Evolutionary conservation across 2,888 invertebrate genomes (phyloP), one percentile per base, ranked within the genome.

Genomic region (Exocentrus adspersus): DNA sequence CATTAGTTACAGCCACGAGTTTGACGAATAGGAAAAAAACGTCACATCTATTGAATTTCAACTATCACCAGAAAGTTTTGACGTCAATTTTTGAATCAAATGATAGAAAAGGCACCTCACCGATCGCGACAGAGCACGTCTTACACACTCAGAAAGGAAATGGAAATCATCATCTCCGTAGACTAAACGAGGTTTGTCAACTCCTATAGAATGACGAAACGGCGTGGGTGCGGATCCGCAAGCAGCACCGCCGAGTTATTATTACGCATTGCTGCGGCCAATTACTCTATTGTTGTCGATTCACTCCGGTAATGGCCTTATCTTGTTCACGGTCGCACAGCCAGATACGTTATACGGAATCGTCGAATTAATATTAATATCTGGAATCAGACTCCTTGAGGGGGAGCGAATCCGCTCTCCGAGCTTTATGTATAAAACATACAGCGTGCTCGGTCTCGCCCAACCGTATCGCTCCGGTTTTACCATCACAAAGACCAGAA

Each of bases 401-500:
- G 37, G n/a, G 37, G 12, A 37, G 12, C 12, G 37, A n/a, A 37
- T 10, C 9, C 2, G 9, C 6, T 10, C 9, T 10, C 9, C 10
- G 32, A 32, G 42, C 30, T 45, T 46, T 57, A 57, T 57, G 43
- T 45, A 57, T 57, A 45, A 57, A 46, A 57, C 57, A 57, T 57
- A 46, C 30, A 24, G 57, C 21, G 20, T 24, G 46, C 57, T 57
- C 46, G 57, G 46, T 57, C 43, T 57, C 19, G 30, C 57, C 45
- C 57, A 30, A 30, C 30, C 57, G 46, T 46, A 57, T 46, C 57
- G 46, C 51, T 24, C 12, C 51, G 43, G 14, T 28, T 52, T 60
- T 60, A 60, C 24, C 60, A 60, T 60, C 42, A 60, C 32, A 60
- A 60, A 60, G 52, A 30, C 28, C 60, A 19, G 42, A 60, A 51